Base-by-base conservation (phyloP, 2,888 invertebrate species). In the Halictus quadricinctus region DNA sequence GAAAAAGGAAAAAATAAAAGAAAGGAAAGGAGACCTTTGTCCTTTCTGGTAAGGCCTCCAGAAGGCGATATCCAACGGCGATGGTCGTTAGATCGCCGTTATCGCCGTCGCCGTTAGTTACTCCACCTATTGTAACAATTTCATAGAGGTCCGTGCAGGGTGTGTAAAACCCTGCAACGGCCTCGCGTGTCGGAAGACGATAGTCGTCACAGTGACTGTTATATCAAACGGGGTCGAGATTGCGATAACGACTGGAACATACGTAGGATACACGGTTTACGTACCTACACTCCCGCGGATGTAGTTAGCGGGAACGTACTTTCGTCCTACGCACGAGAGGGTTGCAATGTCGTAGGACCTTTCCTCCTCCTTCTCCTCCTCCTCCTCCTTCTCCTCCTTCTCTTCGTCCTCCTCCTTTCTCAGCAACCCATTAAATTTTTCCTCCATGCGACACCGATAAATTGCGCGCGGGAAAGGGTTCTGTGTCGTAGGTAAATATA, bases 201-300 rank as follows among this genome's bases (percentile, higher is more conserved):
- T 93, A 93, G 92, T 93, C 93, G 93, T 93, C 92, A 93, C 92
- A 91, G 92, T 93, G 93, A 94, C 93, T 93, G 93, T 93, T 93
- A 93, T 93, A 94, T 94, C 93, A 92, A 93, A 92, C 91, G 92
- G 89, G 91, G 91, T 88, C 89, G 90, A 91, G 93, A 94, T 94
- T 90, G 90, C 91, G 93, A 93, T 93, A 94, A 91, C 90, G 90
- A 91, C 89, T 90, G 89, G 89, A 92, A 92, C 92, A 92, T 90
- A 92, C 91, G 91, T 92, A 91, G 91, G 91, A 91, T 91, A 90
- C 90, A 89, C 88, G 88, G 87, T 90, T 88, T 89, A 90, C 89
- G 87, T 91, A 92, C 87, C 89, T 90, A 87, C 86, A 85, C 89
- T 83, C 77, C 70, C 66, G 75, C 72, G 46, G 76, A 25, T 36